Evolutionary conservation across 2,888 invertebrate genomes (phyloP).

Genomic region (Unio pictorum): DNA sequence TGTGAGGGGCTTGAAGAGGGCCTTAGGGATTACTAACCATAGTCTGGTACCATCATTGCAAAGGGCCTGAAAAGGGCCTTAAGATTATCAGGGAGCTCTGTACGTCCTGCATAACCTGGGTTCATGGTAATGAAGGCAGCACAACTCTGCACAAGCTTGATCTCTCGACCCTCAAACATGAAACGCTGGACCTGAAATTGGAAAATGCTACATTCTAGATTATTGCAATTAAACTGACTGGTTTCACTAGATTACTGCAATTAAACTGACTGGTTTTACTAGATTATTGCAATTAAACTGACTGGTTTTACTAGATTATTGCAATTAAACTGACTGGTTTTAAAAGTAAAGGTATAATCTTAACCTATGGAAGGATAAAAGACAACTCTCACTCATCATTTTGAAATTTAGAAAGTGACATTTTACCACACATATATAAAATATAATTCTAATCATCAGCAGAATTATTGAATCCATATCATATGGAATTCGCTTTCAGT

Average conservation of each 20-base stretch:
- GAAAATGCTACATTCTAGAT: background rate
- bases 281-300: background rate
- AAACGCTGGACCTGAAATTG: conserved; percentile 76
- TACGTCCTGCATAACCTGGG: conserved; percentile 91
- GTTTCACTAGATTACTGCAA: background rate
- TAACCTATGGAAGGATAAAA: background rate
- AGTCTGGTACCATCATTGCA: conserved; percentile 94
- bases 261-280: background rate
- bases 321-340: background rate
- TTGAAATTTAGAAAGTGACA: too few species aligned
- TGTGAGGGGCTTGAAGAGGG: conserved; percentile 87
- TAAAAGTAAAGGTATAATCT: background rate
- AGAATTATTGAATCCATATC: too few species aligned
- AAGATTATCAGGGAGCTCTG: conserved; percentile 89
- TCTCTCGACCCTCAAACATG: conserved; percentile 91
- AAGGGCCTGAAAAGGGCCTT: conserved; percentile 90
- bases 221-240: background rate
- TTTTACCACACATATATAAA: too few species aligned
- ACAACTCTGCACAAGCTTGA: conserved; percentile 84
- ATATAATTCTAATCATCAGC: too few species aligned
- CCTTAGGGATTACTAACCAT: conserved; percentile 57
- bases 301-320: too few species aligned
- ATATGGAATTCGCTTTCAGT: too few species aligned
- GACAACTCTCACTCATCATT: background rate
- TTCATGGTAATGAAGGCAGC: conserved; percentile 94